Base-by-base conservation (phyloP, 2,888 invertebrate genomes). In the Pteria penguin region DNA sequence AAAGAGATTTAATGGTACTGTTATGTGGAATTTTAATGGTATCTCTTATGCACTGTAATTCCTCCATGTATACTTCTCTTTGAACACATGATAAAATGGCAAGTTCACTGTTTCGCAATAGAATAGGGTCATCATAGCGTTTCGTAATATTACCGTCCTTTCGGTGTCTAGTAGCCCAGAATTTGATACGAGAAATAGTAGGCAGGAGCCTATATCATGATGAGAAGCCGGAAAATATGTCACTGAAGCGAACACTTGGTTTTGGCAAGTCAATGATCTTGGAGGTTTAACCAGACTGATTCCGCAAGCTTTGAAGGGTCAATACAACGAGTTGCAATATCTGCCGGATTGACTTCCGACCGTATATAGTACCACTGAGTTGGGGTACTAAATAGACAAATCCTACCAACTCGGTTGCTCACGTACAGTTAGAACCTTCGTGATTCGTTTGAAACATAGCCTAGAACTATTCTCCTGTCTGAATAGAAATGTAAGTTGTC, bases 381-480 rank as follows among this genome's bases (percentile, higher is more conserved):
- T 24, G 80, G 80, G 1, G 22, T 33, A 45, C 65, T 69, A 0
- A 18, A n/a, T 18, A 55, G 11, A 2, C 61, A 11, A 22, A 83
- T 80, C 22, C 45, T 69, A 4, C 33, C 57, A 27, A 79, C 72
- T 58, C 77, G 14, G 60, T 80, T 81, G 22, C 63, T 54, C 0
- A 82, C 83, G 67, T 83, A 83, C 4, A 36, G 57, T 26, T 71
- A 76, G 65, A 82, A 83, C 24, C 79, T 60, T 8, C 76, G 45
- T 14, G 68, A 65, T 24, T 67, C 14, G 32, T 80, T 82, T 26
- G 60, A n/a, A 18, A 80, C 75, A 26, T 80, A 82, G 1, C 79
- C 79, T 11, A 80, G 55, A 4, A 80, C 74, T 14, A 82, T 67
- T 52, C 67, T 68, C 45, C 81, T 81, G 60, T 82, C 80, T 1